Conservation (phyloP, 2,888 invertebrate species). For the Strigamia maritima region DNA sequence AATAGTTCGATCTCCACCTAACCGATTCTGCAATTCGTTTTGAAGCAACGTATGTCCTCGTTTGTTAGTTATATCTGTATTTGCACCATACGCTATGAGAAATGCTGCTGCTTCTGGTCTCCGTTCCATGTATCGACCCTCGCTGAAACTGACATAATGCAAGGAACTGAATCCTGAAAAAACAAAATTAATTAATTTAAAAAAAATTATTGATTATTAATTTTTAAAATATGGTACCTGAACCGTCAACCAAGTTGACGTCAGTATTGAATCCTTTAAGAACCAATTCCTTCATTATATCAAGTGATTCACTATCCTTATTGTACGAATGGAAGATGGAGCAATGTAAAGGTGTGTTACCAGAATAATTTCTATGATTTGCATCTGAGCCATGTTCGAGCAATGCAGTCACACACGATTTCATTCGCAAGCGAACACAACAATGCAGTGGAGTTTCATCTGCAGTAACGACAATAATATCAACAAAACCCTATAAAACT, state of each 20-base stretch:
- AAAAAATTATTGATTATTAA: background rate
- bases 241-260: constrained; percentile 47
- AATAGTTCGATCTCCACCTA: constrained; percentile 42
- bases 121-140: constrained; percentile 46
- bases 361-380: constrained; percentile 47
- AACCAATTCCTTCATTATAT: constrained; percentile 47
- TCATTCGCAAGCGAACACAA: constrained; percentile 49
- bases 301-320: constrained; percentile 47
- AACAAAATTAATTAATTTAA: constrained; percentile 5
- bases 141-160: constrained; percentile 50
- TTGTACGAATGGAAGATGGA: constrained; percentile 37
- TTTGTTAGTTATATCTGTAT: constrained; percentile 47
- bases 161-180: constrained; percentile 48
- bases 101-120: constrained; percentile 49
- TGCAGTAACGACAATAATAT: constrained; percentile 40
- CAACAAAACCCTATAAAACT: background rate
- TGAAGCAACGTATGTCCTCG: constrained; percentile 47
- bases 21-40: constrained; percentile 46
- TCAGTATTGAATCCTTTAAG: constrained; percentile 49
- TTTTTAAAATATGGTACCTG: constrained; percentile 37
- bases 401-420: constrained; percentile 47
- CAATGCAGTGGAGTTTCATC: constrained; percentile 51
- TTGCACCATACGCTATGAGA: constrained; percentile 50
- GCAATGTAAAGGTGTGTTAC: constrained; percentile 47
- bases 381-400: constrained; percentile 50